These are phyloP conservation scores for Mastomys natalensis DNA, from an alignment of 2,113 vertebrate genomes.

Conservation along the genomic window DNA sequence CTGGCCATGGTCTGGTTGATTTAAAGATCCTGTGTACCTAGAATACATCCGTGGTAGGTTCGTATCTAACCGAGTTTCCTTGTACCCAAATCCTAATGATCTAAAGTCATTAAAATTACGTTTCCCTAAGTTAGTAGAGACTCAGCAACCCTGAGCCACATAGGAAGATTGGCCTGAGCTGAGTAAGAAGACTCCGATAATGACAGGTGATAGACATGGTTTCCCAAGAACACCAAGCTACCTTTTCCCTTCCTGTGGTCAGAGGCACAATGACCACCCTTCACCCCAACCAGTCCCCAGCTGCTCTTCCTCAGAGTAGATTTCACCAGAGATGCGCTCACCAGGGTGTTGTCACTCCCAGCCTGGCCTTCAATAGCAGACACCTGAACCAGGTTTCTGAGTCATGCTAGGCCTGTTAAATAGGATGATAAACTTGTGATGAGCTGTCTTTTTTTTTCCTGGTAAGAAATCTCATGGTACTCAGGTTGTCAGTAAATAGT, in stretches of 20 bases:
- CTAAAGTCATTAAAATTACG: not conserved
- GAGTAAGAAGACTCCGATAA: not conserved
- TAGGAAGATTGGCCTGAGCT: not conserved
- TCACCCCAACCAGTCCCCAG: not conserved
- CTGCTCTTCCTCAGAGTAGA: not conserved
- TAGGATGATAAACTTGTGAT: not conserved
- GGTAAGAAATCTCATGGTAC: not conserved
- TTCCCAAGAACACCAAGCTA: not conserved
- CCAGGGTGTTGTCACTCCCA: not conserved
- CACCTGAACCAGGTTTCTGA: conserved; percentile 25
- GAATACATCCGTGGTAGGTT: not conserved
- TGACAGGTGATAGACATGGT: not conserved
- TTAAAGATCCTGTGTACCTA: not conserved
- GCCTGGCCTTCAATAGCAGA: not conserved
- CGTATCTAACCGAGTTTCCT: not conserved
- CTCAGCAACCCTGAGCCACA: not conserved
- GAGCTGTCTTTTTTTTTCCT: not conserved
- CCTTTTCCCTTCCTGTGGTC: not conserved
- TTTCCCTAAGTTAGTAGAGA: not conserved
- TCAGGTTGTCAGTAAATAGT: conserved; percentile 8
- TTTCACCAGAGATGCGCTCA: not conserved
- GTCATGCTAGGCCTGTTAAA: not conserved
- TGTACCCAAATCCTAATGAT: not conserved
- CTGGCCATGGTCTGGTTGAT: not conserved
- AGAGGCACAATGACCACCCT: too few species aligned